Conservation (phyloP, 2,113 vertebrate genomes). For the Bambusicola thoracicus region DNA sequence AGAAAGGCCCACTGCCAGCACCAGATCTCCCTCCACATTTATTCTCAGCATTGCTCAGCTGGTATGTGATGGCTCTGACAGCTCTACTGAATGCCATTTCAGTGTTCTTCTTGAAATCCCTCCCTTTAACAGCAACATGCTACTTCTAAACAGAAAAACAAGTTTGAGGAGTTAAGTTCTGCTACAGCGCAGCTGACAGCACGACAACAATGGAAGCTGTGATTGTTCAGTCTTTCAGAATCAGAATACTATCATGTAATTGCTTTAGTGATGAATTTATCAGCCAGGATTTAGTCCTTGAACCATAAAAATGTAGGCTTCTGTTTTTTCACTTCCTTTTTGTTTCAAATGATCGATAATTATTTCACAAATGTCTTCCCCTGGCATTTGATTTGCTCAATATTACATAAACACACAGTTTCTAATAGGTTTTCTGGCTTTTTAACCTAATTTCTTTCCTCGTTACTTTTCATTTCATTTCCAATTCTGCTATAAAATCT, state of each 20-base stretch:
- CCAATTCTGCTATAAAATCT: conserved; percentile 30
- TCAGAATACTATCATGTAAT: neutral
- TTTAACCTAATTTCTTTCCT: conserved; percentile 64
- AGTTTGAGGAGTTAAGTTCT: neutral
- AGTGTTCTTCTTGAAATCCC: neutral
- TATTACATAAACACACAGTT: conserved; percentile 59
- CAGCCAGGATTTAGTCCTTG: neutral
- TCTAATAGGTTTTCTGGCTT: conserved; percentile 56
- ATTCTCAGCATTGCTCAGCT: neutral
- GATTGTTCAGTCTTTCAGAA: conserved; percentile 10
- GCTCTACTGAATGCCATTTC: neutral
- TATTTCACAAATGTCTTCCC: conserved; percentile 53
- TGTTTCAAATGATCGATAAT: conserved; percentile 59
- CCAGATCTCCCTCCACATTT: neutral
- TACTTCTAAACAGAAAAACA: neutral
- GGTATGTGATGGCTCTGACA: neutral
- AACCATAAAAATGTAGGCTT: conserved; percentile 16
- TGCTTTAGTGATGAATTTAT: neutral
- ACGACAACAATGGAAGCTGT: neutral
- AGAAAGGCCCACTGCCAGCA: neutral
- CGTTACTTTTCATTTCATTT: conserved; percentile 60
- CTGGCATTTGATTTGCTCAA: conserved; percentile 60
- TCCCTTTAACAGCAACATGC: neutral
- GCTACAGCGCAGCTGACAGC: neutral
- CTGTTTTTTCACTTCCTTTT: conserved; percentile 37